These are phyloP conservation scores for western clawed frog (Xenopus tropicalis) DNA, from an alignment of 2,113 vertebrate species.

Conservation along the genomic window DNA sequence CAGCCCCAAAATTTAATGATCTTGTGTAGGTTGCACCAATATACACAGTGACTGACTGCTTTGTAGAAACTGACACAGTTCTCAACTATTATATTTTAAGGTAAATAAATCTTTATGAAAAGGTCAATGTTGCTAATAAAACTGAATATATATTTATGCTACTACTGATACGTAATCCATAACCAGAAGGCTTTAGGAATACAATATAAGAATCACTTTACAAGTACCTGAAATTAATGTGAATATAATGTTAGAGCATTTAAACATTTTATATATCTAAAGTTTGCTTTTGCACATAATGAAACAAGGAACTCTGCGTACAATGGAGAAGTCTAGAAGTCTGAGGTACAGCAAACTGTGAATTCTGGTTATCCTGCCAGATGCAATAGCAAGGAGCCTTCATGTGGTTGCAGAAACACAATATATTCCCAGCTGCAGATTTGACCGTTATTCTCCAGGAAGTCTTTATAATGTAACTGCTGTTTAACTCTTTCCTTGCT, in stretches of 20 bases:
- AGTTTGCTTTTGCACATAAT: not conserved
- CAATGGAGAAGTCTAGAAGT: not conserved
- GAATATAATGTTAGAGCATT: not conserved
- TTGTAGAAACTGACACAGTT: constrained; percentile 18
- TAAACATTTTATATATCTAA: not conserved
- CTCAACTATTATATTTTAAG: not conserved
- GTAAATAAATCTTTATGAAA: not conserved
- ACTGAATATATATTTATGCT: too few species aligned
- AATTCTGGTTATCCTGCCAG: not conserved
- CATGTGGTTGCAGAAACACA: not conserved
- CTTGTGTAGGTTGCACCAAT: constrained; percentile 7
- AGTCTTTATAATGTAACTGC: not conserved
- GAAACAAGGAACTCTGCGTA: not conserved
- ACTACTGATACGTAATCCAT: not conserved
- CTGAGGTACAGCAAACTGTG: not conserved
- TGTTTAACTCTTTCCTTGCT: not conserved
- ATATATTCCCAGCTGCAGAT: not conserved
- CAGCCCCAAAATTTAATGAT: constrained; percentile 21
- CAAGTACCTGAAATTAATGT: too few species aligned
- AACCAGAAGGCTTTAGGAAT: not conserved
- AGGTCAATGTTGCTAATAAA: too few species aligned
- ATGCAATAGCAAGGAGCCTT: not conserved
- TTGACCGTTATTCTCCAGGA: constrained; percentile 1
- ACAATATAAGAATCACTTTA: not conserved
- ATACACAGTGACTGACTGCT: constrained; percentile 29